A percentile compares a stretch with the other conserved stretches of the same genome.
Evolutionary conservation across 2,888 invertebrate species (phyloP).

Genomic region (Noctua fimbriata): DNA sequence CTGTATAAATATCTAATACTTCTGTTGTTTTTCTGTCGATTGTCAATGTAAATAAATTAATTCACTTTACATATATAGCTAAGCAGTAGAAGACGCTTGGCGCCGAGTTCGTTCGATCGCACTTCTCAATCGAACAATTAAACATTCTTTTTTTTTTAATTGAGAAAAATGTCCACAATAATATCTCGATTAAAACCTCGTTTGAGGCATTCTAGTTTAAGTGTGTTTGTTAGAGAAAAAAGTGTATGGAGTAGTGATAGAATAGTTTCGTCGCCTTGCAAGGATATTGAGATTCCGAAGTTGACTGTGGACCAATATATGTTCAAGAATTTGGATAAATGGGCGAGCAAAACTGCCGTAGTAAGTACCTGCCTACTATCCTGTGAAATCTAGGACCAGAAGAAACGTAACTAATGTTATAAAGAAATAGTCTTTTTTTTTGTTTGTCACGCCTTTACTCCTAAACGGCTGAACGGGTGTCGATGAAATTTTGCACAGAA

Average conservation of each 20-base stretch:
- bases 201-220: constrained; percentile 28
- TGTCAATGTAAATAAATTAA: constrained; percentile 18
- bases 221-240: constrained; percentile 61
- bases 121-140: neutral
- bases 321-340: constrained; percentile 90
- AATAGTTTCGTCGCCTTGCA: constrained; percentile 83
- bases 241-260: constrained; percentile 75
- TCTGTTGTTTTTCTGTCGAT: constrained; percentile 28
- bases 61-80: neutral
- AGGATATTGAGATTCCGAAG: constrained; percentile 85
- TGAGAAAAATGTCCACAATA: constrained; percentile 48
- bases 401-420: neutral
- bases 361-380: constrained; percentile 64
- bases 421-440: neutral
- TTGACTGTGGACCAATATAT: constrained; percentile 89
- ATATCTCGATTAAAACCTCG: constrained; percentile 54
- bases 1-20: constrained; percentile 1
- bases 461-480: neutral
- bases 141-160: neutral
- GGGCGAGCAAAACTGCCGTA: constrained; percentile 91
- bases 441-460: neutral
- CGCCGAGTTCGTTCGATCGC: constrained; percentile 8
- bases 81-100: neutral
- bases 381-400: neutral
- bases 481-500: neutral